Conservation (phyloP, 1,140 invertebrate species). For the Cotesia glomerata region DNA sequence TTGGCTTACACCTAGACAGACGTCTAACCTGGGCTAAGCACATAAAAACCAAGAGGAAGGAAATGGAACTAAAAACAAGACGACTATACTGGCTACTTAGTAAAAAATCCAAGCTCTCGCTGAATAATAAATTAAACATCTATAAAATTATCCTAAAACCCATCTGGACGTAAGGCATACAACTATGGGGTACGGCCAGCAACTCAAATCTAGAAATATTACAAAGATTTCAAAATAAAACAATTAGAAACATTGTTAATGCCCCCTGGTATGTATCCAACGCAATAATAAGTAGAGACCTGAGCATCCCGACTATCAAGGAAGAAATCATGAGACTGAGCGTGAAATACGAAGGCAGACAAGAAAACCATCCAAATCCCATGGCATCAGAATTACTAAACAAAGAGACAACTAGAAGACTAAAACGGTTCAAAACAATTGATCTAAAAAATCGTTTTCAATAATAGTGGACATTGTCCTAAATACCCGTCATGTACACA, state of each 20-base stretch:
- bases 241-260: not conserved
- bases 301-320: not conserved
- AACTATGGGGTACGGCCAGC: slow-evolving; percentile 35
- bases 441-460: too few relatives aligned
- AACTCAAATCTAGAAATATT: slow-evolving; percentile 32
- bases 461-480: too few relatives aligned
- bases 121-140: too few relatives aligned
- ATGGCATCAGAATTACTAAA: not conserved
- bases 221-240: slow-evolving; percentile 32
- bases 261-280: slow-evolving; percentile 5
- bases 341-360: not conserved
- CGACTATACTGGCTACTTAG: too few relatives aligned
- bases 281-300: not conserved
- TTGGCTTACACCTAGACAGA: too few relatives aligned
- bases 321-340: not conserved
- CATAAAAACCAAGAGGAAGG: too few relatives aligned
- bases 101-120: too few relatives aligned
- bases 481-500: too few relatives aligned
- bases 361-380: slow-evolving; percentile 5
- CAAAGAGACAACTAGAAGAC: not conserved
- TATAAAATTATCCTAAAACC: slow-evolving; percentile 46
- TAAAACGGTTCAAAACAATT: too few relatives aligned
- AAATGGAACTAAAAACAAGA: too few relatives aligned
- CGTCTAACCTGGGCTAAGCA: too few relatives aligned
- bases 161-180: not conserved